Conservation (phyloP, 1,140 invertebrate genomes). For the Brachionus sp. region DNA sequence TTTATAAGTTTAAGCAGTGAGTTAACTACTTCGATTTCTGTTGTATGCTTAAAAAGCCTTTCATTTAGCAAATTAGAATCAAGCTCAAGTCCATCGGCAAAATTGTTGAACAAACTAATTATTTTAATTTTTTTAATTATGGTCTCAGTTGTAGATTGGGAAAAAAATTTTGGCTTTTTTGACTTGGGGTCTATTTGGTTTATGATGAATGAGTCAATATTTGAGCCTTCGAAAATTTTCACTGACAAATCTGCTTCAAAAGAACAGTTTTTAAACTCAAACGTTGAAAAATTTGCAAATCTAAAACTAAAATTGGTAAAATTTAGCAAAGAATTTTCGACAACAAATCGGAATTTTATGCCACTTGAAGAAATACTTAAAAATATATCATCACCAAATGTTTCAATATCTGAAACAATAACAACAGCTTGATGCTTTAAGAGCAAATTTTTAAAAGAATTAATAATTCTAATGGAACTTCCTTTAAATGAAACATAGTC, state of each 20-base stretch:
- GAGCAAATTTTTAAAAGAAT: not conserved
- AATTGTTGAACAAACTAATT: not conserved
- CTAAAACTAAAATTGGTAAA: not conserved
- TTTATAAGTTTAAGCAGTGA: not conserved
- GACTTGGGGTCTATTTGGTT: not conserved
- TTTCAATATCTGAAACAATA: not conserved
- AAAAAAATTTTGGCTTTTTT: not conserved
- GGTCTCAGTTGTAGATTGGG: not conserved
- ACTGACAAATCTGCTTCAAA: not conserved
- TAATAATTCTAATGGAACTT: not conserved
- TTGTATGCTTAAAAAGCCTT: not conserved
- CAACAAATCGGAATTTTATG: not conserved
- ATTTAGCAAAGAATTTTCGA: not conserved
- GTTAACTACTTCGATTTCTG: not conserved
- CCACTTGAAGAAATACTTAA: not conserved
- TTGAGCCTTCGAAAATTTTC: not conserved
- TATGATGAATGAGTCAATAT: not conserved
- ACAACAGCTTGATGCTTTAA: not conserved
- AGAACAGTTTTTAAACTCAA: conserved; percentile 2
- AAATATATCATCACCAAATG: not conserved
- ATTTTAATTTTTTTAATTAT: not conserved
- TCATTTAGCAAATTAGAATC: not conserved
- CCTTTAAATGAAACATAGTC: conserved; percentile 26
- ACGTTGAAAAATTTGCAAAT: not conserved
- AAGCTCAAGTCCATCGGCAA: not conserved